Evolutionary conservation across 2,113 vertebrate species (phyloP), one percentile per base, ranked within the genome.

Genomic region (Serilophus lunatus): DNA sequence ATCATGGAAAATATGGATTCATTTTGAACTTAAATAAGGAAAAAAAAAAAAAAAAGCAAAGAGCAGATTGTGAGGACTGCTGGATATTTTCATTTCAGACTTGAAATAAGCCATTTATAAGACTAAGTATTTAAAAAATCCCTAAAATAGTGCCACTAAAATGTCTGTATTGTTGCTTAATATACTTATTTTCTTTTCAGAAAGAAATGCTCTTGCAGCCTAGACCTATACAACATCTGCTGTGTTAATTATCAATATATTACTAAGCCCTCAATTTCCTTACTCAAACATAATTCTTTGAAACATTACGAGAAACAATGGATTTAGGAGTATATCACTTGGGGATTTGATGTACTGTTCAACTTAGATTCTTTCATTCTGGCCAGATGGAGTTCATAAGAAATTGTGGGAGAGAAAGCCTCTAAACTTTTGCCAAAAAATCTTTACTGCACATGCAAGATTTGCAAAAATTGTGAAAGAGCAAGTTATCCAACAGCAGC

Each of bases 221-320:
- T 60, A 66, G 63, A 88, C 20, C 85, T 94, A 28, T 7, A 28
- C 28, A 94, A 82, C 95, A 97, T 95, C 95, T 96, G 95, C n/a
- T 96, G 63, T 86, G 88, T 90, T 97, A 96, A 96, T 97, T 97
- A 95, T 92, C 82, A 91, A 90, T 87, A 65, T 56, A 94, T 81
- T 94, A 76, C 92, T 91, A 88, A 93, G 60, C 71, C 36, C 36
- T 96, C 90, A 47, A 86, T 96, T 94, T 96, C 90, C 86, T 94
- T 75, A 69, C 61, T 95, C 69, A 82, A 54, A 75, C 75, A 86
- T 88, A 96, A 89, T 92, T 96, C 83, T 74, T 82, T 78, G 91
- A 77, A 96, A 82, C 87, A 54, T 86, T 92, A 92, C 0, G 22
- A 84, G 88, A 95, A 96, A 92, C 88, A 94, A 94, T 91, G 79